Conservation (phyloP, 35 echinoderm and acorn worm genomes). For the Ptychodera flava region DNA sequence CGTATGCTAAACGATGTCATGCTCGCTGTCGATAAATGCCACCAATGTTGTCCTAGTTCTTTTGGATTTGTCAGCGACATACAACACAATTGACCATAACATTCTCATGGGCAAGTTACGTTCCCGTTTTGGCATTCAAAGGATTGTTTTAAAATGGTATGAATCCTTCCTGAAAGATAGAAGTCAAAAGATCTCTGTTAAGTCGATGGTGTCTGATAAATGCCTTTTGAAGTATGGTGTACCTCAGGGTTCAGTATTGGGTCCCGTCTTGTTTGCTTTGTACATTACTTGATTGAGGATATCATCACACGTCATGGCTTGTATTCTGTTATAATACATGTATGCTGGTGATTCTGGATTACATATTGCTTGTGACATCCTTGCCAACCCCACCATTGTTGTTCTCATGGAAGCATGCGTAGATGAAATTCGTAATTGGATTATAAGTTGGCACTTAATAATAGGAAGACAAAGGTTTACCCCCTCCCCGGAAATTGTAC, state of each 20-base stretch:
- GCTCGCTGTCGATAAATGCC: conserved; percentile 31
- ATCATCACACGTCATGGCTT: background rate
- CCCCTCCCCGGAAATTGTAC: background rate
- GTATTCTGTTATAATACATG: background rate
- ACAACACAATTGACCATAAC: conserved; percentile 34
- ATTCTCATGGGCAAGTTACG: background rate
- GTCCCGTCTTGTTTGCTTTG: conserved; percentile 3
- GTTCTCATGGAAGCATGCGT: no score
- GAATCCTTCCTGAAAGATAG: conserved; percentile 31
- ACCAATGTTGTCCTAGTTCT: conserved; percentile 28
- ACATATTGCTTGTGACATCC: background rate
- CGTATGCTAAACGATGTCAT: conserved; percentile 36
- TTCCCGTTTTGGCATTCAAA: conserved; percentile 18
- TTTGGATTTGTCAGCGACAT: conserved; percentile 48
- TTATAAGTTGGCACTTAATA: background rate
- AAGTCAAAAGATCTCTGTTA: conserved; percentile 23
- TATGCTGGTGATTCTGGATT: background rate
- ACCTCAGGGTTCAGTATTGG: conserved; percentile 6
- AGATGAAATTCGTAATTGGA: background rate
- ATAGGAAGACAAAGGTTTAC: background rate
- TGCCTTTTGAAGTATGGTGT: background rate
- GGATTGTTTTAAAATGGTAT: conserved; percentile 28
- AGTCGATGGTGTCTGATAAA: conserved; percentile 25
- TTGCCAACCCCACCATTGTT: background rate
- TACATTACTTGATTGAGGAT: conserved; percentile 17